phyloP scores from a whole-genome alignment of 2,113 vertebrate genomes.

The Danio rerio region GRCz12tu NC_133180.1:27747501-27748000 shows the following conservation, averaged over 20 bases:
- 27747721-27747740: conserved; percentile 51
- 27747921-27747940: background rate
- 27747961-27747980: background rate
- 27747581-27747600: conserved; percentile 41
- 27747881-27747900: background rate
- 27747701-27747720: conserved; percentile 52
- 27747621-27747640: conserved; percentile 47
- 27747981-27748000: background rate
- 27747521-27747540: background rate
- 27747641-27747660: conserved; percentile 47
- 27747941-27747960: background rate
- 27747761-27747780: conserved; percentile 4
- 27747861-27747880: background rate
- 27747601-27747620: conserved; percentile 57
- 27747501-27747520: background rate
- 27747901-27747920: background rate
- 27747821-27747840: background rate
- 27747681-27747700: conserved; percentile 49
- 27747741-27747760: conserved; percentile 49
- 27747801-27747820: conserved; percentile 33
- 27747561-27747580: conserved; percentile 13
- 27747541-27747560: conserved; percentile 32
- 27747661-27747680: conserved; percentile 53
- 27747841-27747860: background rate
- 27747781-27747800: conserved; percentile 45